A percentile compares a stretch with the other conserved stretches of the same genome.
phyloP scores from a whole-genome alignment of 1,140 invertebrate species.

The Ceratosolen fusciceps region DNA sequence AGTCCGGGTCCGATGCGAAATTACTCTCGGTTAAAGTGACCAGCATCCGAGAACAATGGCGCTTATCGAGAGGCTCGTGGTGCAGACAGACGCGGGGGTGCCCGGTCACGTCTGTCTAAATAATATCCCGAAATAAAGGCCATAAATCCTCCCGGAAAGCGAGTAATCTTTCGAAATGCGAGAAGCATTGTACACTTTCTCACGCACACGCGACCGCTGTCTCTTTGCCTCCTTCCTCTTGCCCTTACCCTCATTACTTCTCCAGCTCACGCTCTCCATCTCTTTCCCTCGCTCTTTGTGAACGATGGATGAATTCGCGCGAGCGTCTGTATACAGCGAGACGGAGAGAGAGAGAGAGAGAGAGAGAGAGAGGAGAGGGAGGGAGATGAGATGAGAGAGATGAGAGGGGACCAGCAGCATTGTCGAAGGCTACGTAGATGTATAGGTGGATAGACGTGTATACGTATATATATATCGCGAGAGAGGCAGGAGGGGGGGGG shows the following conservation, averaged over 20 bases:
- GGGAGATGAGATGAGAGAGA: too few species aligned
- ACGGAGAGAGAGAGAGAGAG: background rate
- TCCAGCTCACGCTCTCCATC: too few species aligned
- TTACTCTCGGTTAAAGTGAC: constrained; percentile 25
- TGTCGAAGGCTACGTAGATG: too few species aligned
- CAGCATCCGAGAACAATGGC: constrained; percentile 19
- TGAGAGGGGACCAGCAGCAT: too few species aligned
- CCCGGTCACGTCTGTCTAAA: constrained; percentile 38
- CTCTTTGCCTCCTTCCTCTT: constrained; percentile 11
- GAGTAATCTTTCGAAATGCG: constrained; percentile 43
- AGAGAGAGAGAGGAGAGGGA: too few species aligned
- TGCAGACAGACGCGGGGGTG: background rate
- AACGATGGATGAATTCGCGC: background rate
- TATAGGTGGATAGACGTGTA: background rate
- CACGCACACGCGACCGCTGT: background rate
- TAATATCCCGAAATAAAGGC: constrained; percentile 45
- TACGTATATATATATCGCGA: background rate
- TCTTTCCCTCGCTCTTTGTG: background rate
- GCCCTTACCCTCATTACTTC: too few species aligned
- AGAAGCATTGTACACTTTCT: constrained; percentile 16
- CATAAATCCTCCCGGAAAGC: constrained; percentile 33
- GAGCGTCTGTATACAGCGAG: background rate
- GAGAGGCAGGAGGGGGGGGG: background rate
- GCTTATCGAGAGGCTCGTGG: constrained; percentile 25
- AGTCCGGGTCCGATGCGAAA: constrained; percentile 7